These are phyloP conservation scores for Embiotoca jacksoni DNA, from an alignment of 2,113 vertebrate genomes.

Conservation along the genomic window DNA sequence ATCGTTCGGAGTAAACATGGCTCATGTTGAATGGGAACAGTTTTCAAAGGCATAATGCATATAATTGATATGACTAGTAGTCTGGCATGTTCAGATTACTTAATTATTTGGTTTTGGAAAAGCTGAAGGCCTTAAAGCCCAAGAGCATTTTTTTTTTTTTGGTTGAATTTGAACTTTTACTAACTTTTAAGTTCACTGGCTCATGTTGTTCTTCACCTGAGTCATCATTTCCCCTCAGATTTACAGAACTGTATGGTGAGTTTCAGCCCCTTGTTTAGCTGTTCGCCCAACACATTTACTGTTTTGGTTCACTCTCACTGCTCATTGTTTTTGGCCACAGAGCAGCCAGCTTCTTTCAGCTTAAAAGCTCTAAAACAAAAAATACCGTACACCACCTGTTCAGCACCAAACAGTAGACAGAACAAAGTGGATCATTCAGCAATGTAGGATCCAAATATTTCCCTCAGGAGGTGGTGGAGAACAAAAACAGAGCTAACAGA, in stretches of 20 bases:
- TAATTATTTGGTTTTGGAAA: conserved; percentile 50
- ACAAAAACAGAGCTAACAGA: not conserved
- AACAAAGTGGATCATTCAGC: not conserved
- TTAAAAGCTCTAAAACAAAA: not conserved
- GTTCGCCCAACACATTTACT: not conserved
- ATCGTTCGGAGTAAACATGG: conserved; percentile 57
- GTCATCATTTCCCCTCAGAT: not conserved
- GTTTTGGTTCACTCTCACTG: not conserved
- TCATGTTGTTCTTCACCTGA: conserved; percentile 10
- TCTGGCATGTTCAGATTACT: conserved; percentile 58
- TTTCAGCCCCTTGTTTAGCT: not conserved
- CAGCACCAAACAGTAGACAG: not conserved
- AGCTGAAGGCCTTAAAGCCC: conserved; percentile 27
- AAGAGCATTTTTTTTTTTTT: conserved; percentile 28
- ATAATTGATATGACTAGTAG: conserved; percentile 53
- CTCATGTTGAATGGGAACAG: conserved; percentile 49
- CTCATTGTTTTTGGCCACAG: conserved; percentile 5
- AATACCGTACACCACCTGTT: not conserved
- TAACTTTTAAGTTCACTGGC: conserved; percentile 18
- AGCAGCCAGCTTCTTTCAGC: conserved; percentile 6
- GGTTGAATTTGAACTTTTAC: conserved; percentile 17
- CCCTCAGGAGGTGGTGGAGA: not conserved
- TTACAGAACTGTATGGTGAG: not conserved
- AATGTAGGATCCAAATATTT: not conserved
- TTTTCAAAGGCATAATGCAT: conserved; percentile 44